Evolutionary conservation across 2,888 invertebrate species (phyloP).

Genomic region (Schrankia costaestrigalis): DNA sequence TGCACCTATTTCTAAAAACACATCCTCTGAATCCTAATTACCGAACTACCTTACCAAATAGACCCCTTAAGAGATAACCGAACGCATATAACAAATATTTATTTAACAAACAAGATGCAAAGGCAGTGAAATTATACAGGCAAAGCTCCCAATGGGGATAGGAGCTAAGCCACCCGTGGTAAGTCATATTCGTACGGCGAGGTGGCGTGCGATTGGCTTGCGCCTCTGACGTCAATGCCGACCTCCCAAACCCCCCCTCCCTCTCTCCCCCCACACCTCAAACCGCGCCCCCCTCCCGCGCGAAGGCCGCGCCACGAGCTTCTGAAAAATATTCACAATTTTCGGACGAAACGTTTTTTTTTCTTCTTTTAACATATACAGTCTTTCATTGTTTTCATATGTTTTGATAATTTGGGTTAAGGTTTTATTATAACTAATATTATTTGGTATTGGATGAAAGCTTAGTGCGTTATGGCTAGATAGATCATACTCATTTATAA

Average conservation of each 20-base stretch:
- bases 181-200: slow-evolving; percentile 56
- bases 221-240: slow-evolving; percentile 76
- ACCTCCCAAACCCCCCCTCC: slow-evolving; percentile 62
- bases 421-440: slow-evolving; percentile 29
- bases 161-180: slow-evolving; percentile 53
- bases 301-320: slow-evolving; percentile 66
- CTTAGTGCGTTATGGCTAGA: no score
- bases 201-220: slow-evolving; percentile 62
- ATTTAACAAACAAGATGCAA: slow-evolving; percentile 40
- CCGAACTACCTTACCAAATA: no score
- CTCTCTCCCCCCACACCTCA: slow-evolving; percentile 43
- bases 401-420: slow-evolving; percentile 26
- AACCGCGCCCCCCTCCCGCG: no score
- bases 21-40: no score
- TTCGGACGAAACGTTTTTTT: slow-evolving; percentile 55
- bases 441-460: no score
- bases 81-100: slow-evolving; percentile 32
- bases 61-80: slow-evolving; percentile 23
- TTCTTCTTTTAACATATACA: slow-evolving; percentile 37
- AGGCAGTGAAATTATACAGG: slow-evolving; percentile 38
- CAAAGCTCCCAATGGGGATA: slow-evolving; percentile 52
- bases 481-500: no score
- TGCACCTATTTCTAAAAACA: no score
- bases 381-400: slow-evolving; percentile 39
- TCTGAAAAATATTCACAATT: slow-evolving; percentile 74